These are phyloP conservation scores for Endotricha flammealis DNA, from an alignment of 2,888 invertebrate species.

Conservation along the genomic window DNA sequence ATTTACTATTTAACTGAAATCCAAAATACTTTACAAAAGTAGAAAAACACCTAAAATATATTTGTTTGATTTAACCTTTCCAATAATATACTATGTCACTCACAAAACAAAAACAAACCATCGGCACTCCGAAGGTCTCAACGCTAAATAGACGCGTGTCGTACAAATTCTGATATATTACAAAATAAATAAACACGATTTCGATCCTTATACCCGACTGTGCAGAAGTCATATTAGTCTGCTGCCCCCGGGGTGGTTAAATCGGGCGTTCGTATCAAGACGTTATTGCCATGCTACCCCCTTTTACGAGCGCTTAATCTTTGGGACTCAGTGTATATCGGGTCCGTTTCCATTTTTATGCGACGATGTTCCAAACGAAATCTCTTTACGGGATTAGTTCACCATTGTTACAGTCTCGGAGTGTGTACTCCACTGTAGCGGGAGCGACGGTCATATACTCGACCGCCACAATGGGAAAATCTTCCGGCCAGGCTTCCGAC, in stretches of 20 bases:
- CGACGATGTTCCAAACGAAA: too few relatives aligned
- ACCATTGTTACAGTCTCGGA: too few relatives aligned
- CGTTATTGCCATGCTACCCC: constrained; percentile 63
- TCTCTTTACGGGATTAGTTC: too few relatives aligned
- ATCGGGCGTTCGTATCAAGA: constrained; percentile 55
- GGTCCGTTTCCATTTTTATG: constrained; percentile 29
- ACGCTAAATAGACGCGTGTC: constrained; percentile 53
- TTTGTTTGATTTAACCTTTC: too few relatives aligned
- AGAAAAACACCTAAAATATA: too few relatives aligned
- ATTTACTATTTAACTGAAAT: too few relatives aligned
- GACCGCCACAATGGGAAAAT: too few relatives aligned
- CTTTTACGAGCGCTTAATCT: constrained; percentile 74
- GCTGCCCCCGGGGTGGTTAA: constrained; percentile 19
- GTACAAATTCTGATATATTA: constrained; percentile 40
- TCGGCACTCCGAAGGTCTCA: constrained; percentile 38
- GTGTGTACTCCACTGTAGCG: too few relatives aligned
- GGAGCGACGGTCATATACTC: too few relatives aligned
- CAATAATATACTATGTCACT: constrained; percentile 21
- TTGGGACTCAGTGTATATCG: constrained; percentile 40
- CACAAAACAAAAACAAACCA: constrained; percentile 29
- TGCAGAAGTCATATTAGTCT: constrained; percentile 25
- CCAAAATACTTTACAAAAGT: too few relatives aligned
- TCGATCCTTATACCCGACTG: constrained; percentile 17
- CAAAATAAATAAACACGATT: constrained; percentile 14
- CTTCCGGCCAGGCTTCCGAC: too few relatives aligned